Conservation (phyloP, 2,888 invertebrate species). For the Dysmachus trigonus region DNA sequence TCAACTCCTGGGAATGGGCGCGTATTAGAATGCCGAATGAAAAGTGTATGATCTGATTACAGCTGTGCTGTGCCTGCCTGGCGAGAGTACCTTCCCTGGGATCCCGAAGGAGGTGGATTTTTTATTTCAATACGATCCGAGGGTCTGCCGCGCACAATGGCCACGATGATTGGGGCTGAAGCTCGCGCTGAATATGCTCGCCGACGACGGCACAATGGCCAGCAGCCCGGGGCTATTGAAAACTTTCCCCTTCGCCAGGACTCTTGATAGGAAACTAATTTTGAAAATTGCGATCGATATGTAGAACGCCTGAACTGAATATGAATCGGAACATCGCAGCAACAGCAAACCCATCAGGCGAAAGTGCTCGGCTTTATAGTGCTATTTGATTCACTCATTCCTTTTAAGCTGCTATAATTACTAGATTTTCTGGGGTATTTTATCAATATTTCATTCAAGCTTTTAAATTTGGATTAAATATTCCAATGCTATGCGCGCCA, state of each 20-base stretch:
- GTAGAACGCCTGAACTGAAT: neutral
- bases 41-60: conserved; percentile 9
- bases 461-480: neutral
- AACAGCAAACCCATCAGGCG: neutral
- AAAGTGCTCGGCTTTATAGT: neutral
- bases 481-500: too few species aligned
- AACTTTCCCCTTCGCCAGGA: neutral
- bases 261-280: conserved; percentile 13
- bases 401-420: neutral
- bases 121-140: neutral
- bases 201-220: neutral
- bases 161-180: neutral
- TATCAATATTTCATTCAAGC: neutral
- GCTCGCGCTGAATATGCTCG: neutral
- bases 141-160: neutral
- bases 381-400: neutral
- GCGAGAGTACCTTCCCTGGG: neutral
- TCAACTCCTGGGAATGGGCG: neutral
- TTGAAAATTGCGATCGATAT: neutral
- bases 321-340: neutral
- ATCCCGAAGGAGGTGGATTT: neutral
- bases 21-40: conserved; percentile 9
- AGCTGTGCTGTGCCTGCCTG: neutral
- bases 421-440: neutral
- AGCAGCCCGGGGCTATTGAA: neutral